Evolutionary conservation across 2,888 invertebrate genomes (phyloP).

Genomic region (Branchellion lobata): DNA sequence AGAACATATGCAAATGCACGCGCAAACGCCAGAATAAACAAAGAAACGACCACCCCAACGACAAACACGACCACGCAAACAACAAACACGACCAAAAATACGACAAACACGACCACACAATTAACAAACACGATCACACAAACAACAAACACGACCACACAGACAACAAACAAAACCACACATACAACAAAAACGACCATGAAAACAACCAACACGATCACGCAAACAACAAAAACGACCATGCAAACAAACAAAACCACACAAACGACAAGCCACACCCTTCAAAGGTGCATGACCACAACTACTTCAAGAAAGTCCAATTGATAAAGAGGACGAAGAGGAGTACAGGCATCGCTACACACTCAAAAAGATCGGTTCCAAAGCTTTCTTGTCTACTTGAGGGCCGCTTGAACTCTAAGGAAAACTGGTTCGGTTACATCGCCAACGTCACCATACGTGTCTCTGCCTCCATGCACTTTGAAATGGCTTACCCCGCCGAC

Average conservation of each 20-base stretch:
- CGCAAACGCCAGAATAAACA: too few relatives aligned
- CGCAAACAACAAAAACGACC: neutral
- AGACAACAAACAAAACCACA: too few relatives aligned
- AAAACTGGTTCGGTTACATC: conserved; percentile 52
- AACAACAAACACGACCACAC: too few relatives aligned
- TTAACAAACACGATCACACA: too few relatives aligned
- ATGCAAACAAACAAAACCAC: neutral
- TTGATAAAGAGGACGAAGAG: neutral
- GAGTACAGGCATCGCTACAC: neutral
- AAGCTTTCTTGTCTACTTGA: conserved; percentile 50
- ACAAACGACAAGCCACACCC: neutral
- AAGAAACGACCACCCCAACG: too few relatives aligned
- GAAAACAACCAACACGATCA: neutral
- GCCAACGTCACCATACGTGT: conserved; percentile 49
- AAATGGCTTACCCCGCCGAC: conserved; percentile 50
- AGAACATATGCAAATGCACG: too few relatives aligned
- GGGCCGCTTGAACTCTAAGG: conserved; percentile 49
- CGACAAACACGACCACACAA: too few relatives aligned
- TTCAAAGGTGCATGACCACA: neutral
- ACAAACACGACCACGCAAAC: too few relatives aligned
- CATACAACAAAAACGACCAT: too few relatives aligned
- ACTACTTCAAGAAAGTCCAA: neutral
- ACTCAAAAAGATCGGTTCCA: neutral
- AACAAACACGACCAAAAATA: too few relatives aligned
- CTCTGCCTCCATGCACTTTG: conserved; percentile 49